Evolutionary conservation across 2,797 vertebrate species (phyloP).

Genomic region (Australoheros facetus): DNA sequence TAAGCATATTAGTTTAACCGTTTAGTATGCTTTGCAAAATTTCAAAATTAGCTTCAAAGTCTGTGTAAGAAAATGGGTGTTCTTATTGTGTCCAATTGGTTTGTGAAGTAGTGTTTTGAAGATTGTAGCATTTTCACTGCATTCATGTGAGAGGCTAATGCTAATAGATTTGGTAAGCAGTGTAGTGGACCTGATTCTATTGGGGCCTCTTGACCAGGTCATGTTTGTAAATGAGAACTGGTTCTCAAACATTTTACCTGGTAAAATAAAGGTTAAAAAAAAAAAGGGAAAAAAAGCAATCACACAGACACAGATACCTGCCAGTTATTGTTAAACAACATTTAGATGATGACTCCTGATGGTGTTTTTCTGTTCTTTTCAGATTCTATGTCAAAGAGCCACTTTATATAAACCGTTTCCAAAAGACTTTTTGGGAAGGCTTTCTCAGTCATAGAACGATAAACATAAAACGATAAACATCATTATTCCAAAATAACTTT

Average conservation of each 20-base stretch:
- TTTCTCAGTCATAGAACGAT: not conserved
- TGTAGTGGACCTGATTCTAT: no score
- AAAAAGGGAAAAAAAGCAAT: not conserved
- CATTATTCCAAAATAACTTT: not conserved
- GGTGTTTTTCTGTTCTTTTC: not conserved
- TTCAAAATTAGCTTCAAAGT: not conserved
- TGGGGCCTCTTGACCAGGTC: no score
- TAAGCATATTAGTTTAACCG: not conserved
- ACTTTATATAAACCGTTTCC: not conserved
- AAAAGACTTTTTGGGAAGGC: not conserved
- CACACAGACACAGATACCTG: not conserved
- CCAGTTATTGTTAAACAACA: not conserved
- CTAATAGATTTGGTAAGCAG: not conserved
- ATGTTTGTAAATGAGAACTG: no score
- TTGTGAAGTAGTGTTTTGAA: no score
- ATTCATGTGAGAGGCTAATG: not conserved
- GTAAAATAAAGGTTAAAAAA: no score
- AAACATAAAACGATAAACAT: not conserved
- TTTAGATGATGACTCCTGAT: not conserved
- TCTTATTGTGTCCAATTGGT: not conserved
- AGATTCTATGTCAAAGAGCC: not conserved
- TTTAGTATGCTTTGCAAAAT: not conserved
- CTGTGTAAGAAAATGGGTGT: no score
- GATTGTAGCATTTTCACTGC: no score
- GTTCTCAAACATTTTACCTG: no score